These are phyloP conservation scores for Pammene aurita DNA, from an alignment of 2,888 invertebrate species.

Conservation along the genomic window DNA sequence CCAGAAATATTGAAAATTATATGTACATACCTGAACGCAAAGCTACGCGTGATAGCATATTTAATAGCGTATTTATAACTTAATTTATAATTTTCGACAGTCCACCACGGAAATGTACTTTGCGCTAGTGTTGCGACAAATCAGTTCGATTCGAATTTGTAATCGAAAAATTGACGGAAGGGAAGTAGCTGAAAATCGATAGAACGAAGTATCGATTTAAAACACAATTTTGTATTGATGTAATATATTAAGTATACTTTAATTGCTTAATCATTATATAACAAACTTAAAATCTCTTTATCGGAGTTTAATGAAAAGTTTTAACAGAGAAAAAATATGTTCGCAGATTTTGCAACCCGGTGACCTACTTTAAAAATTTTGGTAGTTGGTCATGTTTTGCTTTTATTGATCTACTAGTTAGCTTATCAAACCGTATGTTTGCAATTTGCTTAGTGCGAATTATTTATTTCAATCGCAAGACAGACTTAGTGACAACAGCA, in stretches of 20 bases:
- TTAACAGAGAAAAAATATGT: not conserved
- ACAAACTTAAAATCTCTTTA: too few species aligned
- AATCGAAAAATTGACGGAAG: slow-evolving; percentile 1
- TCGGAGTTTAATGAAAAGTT: too few species aligned
- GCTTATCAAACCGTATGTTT: slow-evolving; percentile 30
- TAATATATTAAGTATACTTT: too few species aligned
- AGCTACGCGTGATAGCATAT: slow-evolving; percentile 88
- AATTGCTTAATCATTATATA: too few species aligned
- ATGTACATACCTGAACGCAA: slow-evolving; percentile 85
- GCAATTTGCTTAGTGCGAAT: slow-evolving; percentile 28
- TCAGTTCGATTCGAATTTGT: not conserved
- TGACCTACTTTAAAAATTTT: slow-evolving; percentile 32
- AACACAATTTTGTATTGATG: too few species aligned
- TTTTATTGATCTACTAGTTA: slow-evolving; percentile 36
- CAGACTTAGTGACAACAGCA: slow-evolving; percentile 6
- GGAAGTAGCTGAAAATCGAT: not conserved
- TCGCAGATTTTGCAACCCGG: slow-evolving; percentile 23
- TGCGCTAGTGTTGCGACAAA: slow-evolving; percentile 63
- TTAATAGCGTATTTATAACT: slow-evolving; percentile 60
- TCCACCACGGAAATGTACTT: slow-evolving; percentile 62
- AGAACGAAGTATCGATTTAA: too few species aligned
- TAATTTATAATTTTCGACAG: slow-evolving; percentile 63
- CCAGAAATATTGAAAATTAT: slow-evolving; percentile 41
- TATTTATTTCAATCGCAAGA: slow-evolving; percentile 16
- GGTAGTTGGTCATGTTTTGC: slow-evolving; percentile 31